Percentiles rank a stretch among this genome's conserved stretches.
These are phyloP conservation scores for Himalopsyche tibetana DNA, from an alignment of 2,888 invertebrate species.

Conservation along the genomic window DNA sequence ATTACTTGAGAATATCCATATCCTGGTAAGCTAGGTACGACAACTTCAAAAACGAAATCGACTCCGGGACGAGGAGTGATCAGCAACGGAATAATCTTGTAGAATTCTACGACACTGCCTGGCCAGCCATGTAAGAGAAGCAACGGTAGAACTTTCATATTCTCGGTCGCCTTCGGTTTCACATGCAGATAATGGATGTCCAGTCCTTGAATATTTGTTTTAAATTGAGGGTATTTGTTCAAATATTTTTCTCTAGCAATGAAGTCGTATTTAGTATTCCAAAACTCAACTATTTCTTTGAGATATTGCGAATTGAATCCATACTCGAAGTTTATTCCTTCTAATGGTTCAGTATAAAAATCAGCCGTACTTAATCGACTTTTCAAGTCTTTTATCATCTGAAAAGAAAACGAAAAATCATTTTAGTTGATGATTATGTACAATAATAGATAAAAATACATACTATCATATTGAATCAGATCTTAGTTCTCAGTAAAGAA, in stretches of 20 bases:
- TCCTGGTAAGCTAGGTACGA: slow-evolving; percentile 78
- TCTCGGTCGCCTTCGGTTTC: slow-evolving; percentile 75
- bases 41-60: slow-evolving; percentile 81
- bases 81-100: slow-evolving; percentile 82
- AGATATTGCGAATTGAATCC: slow-evolving; percentile 78
- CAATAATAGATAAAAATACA: too few relatives aligned
- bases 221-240: slow-evolving; percentile 83
- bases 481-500: too few relatives aligned
- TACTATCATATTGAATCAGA: too few relatives aligned
- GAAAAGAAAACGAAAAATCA: slow-evolving; percentile 58
- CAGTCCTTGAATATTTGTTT: slow-evolving; percentile 83
- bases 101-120: slow-evolving; percentile 86
- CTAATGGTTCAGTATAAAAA: slow-evolving; percentile 70
- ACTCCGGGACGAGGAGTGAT: slow-evolving; percentile 74
- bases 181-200: slow-evolving; percentile 83
- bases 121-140: slow-evolving; percentile 90
- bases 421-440: too few relatives aligned
- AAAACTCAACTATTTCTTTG: slow-evolving; percentile 75
- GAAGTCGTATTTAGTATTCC: slow-evolving; percentile 83
- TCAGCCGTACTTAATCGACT: slow-evolving; percentile 75
- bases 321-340: slow-evolving; percentile 77
- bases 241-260: slow-evolving; percentile 77
- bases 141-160: slow-evolving; percentile 78
- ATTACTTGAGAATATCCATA: slow-evolving; percentile 74
- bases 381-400: slow-evolving; percentile 78